A percentile compares a stretch with the other conserved stretches of the same genome.
Conservation (phyloP, 2,797 vertebrate species). For the Danio choprae region DNA sequence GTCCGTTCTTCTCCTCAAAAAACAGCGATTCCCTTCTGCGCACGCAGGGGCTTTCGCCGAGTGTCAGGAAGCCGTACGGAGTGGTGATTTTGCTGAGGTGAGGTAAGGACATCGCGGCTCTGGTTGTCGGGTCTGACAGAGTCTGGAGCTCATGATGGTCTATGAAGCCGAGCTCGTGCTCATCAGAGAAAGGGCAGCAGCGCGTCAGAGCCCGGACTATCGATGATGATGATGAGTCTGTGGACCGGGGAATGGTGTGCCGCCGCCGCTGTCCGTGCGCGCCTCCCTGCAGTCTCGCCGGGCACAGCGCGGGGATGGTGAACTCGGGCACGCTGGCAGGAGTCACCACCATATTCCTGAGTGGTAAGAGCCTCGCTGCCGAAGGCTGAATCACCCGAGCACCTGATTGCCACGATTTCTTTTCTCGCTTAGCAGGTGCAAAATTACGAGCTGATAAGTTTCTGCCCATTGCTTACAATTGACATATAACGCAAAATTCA, state of each 20-base stretch:
- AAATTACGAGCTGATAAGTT: neutral
- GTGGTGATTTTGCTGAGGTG: conserved; percentile 64
- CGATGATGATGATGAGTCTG: neutral
- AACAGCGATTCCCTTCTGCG: conserved; percentile 61
- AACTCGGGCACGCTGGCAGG: conserved; percentile 64
- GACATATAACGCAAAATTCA: neutral
- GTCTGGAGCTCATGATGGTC: neutral
- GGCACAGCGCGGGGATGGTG: conserved; percentile 57
- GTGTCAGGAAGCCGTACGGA: conserved; percentile 60
- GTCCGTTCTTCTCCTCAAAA: conserved; percentile 48
- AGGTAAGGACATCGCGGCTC: conserved; percentile 62
- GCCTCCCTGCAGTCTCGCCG: neutral
- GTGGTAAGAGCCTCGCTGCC: conserved; percentile 45
- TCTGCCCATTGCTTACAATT: conserved; percentile 5
- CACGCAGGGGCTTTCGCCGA: conserved; percentile 60
- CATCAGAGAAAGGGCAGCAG: conserved; percentile 35
- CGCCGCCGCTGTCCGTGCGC: conserved; percentile 9
- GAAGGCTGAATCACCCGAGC: conserved; percentile 15
- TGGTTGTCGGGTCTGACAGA: conserved; percentile 53
- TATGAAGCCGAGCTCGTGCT: neutral
- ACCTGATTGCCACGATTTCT: neutral
- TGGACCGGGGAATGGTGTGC: conserved; percentile 44
- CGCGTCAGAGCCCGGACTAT: neutral
- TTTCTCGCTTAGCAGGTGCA: conserved; percentile 3
- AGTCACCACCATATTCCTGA: conserved; percentile 62